These are phyloP conservation scores for Cebidichthys violaceus DNA, from an alignment of 2,113 vertebrate genomes.

Conservation along the genomic window DNA sequence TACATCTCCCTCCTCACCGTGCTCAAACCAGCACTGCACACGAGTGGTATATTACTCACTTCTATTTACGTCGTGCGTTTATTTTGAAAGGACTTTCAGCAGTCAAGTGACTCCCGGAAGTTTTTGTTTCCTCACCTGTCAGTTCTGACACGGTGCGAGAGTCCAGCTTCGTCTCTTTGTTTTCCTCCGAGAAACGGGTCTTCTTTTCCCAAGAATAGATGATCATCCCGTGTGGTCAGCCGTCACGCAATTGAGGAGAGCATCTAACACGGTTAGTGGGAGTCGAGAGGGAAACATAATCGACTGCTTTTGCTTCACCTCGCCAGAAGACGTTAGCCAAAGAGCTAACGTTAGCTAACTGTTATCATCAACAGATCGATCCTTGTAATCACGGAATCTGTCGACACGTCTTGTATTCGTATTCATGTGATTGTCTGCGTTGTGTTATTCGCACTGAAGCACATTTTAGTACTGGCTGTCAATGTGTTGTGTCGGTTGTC, in stretches of 20 bases:
- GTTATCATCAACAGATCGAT: slow-evolving; percentile 51
- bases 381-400: neutral
- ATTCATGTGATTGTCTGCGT: neutral
- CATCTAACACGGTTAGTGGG: slow-evolving; percentile 67
- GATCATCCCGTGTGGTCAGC: slow-evolving; percentile 18
- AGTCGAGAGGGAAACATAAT: slow-evolving; percentile 28
- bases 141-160: slow-evolving; percentile 64
- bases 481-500: slow-evolving; percentile 22
- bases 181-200: slow-evolving; percentile 46
- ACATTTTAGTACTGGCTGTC: too few species aligned
- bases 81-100: slow-evolving; percentile 69
- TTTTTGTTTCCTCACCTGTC: slow-evolving; percentile 82
- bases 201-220: slow-evolving; percentile 41
- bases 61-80: slow-evolving; percentile 42
- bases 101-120: slow-evolving; percentile 78
- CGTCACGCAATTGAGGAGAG: slow-evolving; percentile 55
- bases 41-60: neutral
- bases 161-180: slow-evolving; percentile 60
- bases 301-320: slow-evolving; percentile 54
- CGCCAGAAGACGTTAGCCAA: slow-evolving; percentile 65
- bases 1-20: too few species aligned
- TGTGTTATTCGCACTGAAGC: neutral
- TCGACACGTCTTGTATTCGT: too few species aligned
- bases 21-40: too few species aligned
- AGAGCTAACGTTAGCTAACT: slow-evolving; percentile 61